Evolutionary conservation across 2,797 vertebrate species (phyloP).

Genomic region (Hippoglossus hippoglossus): DNA sequence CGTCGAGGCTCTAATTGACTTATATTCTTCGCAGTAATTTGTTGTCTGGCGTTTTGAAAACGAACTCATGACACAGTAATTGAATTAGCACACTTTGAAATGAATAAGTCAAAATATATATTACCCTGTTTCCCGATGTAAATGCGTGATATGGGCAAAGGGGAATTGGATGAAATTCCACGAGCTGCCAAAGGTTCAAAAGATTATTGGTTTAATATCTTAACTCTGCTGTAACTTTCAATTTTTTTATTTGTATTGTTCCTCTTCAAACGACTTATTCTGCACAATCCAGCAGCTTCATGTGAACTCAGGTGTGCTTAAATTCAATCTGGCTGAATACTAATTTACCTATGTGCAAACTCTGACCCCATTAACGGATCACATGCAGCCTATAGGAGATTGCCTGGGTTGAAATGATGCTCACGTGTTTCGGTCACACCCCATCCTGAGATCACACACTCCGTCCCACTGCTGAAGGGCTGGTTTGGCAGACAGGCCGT

Average conservation of each 20-base stretch:
- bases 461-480: slow-evolving; percentile 24
- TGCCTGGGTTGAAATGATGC: too few species aligned
- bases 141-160: slow-evolving; percentile 33
- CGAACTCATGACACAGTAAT: too few species aligned
- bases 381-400: too few species aligned
- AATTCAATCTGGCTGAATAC: too few species aligned
- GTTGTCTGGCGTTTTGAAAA: too few species aligned
- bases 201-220: slow-evolving; percentile 7
- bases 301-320: too few species aligned
- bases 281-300: too few species aligned
- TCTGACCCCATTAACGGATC: too few species aligned
- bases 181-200: slow-evolving; percentile 47
- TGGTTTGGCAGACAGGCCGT: slow-evolving; percentile 36
- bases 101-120: not conserved
- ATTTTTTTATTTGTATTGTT: not conserved
- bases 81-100: not conserved
- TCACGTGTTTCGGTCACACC: slow-evolving; percentile 53
- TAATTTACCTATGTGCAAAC: too few species aligned
- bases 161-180: slow-evolving; percentile 33
- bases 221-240: not conserved
- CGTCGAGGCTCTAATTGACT: too few species aligned
- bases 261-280: not conserved
- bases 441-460: slow-evolving; percentile 64
- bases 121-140: slow-evolving; percentile 48
- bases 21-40: too few species aligned